Evolutionary conservation across 1,140 invertebrate genomes (phyloP).

Genomic region (Drosophila sp.): DNA sequence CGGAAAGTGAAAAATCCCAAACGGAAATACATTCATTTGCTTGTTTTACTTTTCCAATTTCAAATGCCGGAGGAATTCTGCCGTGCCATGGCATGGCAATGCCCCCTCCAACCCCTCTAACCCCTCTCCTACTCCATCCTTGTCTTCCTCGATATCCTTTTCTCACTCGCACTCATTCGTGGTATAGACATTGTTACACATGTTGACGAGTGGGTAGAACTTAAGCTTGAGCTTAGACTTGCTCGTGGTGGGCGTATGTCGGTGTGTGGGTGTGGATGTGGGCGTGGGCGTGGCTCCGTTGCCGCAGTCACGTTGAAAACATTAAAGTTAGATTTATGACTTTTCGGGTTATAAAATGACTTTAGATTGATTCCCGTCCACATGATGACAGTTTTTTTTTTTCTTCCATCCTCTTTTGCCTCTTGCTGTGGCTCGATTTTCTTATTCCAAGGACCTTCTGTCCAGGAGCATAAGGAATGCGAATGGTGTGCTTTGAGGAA

Average conservation of each 20-base stretch:
- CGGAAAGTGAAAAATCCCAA: slow-evolving; percentile 80
- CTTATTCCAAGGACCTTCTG: slow-evolving; percentile 35
- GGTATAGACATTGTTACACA: slow-evolving; percentile 41
- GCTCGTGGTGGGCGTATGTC: neutral
- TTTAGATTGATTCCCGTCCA: slow-evolving; percentile 83
- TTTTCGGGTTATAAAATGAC: slow-evolving; percentile 83
- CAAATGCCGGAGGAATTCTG: slow-evolving; percentile 56
- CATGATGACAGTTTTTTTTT: slow-evolving; percentile 82
- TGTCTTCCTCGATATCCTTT: neutral
- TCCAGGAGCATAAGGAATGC: slow-evolving; percentile 10
- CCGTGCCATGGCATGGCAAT: neutral
- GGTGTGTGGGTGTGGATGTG: slow-evolving; percentile 16
- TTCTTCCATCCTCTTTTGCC: slow-evolving; percentile 47
- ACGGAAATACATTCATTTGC: slow-evolving; percentile 81
- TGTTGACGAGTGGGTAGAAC: slow-evolving; percentile 25
- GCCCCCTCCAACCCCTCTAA: slow-evolving; percentile 6
- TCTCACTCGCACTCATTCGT: neutral
- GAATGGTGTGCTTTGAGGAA: neutral
- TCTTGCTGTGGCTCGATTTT: slow-evolving; percentile 8
- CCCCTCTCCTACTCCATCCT: neutral
- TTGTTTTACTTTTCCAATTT: slow-evolving; percentile 81
- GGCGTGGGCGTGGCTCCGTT: slow-evolving; percentile 45
- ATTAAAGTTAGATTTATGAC: slow-evolving; percentile 83
- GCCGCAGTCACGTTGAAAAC: slow-evolving; percentile 82
- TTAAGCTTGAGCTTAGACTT: slow-evolving; percentile 16